Conservation (phyloP, 1,140 invertebrate species). For the Pentalonia nigronervosa region DNA sequence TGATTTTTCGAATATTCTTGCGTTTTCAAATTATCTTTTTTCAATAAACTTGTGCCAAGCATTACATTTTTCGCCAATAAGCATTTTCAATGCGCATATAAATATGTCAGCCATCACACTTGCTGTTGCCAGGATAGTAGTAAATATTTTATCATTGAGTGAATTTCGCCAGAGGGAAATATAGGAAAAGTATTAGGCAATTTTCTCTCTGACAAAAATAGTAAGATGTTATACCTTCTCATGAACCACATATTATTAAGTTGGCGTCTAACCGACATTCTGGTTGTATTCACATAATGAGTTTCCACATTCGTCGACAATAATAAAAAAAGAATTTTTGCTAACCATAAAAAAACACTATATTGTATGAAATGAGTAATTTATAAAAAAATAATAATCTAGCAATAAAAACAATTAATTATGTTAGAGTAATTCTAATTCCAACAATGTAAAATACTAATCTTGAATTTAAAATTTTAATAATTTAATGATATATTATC, state of each 20-base stretch:
- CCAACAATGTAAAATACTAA: not conserved
- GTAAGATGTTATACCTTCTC: not conserved
- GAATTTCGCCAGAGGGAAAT: not conserved
- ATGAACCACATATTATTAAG: not conserved
- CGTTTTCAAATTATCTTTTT: not conserved
- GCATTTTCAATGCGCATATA: constrained; percentile 7
- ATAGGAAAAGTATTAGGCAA: not conserved
- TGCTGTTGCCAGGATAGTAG: constrained; percentile 23
- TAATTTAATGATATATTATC: no score
- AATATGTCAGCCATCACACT: not conserved
- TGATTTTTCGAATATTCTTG: not conserved
- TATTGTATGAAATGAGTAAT: not conserved
- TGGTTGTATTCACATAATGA: not conserved
- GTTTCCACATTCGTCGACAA: not conserved
- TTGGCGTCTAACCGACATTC: not conserved
- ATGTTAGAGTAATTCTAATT: not conserved
- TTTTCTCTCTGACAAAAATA: constrained; percentile 1
- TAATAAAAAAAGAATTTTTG: not conserved
- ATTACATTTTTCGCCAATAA: constrained; percentile 17
- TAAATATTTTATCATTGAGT: constrained; percentile 11
- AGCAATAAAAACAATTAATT: not conserved
- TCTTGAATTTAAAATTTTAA: not conserved
- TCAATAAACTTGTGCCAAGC: constrained; percentile 33
- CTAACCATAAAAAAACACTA: not conserved
- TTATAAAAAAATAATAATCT: not conserved